A percentile compares a stretch with the other conserved stretches of the same genome.
These are phyloP conservation scores for Tetragnatha montana DNA, from an alignment of 2,888 invertebrate species.

Conservation along the genomic window DNA sequence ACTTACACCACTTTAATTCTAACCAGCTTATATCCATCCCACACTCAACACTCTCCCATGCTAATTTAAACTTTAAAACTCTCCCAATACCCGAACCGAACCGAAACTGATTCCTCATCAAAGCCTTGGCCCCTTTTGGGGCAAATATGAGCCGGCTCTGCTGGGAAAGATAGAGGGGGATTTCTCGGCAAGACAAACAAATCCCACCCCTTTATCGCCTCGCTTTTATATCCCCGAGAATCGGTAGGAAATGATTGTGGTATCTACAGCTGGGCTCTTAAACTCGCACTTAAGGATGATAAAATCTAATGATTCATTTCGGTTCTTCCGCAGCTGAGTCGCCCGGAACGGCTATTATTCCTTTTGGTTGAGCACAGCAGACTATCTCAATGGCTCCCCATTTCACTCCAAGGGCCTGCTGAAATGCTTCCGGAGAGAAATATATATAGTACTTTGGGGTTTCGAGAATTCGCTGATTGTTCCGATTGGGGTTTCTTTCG, in stretches of 20 bases:
- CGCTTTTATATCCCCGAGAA: constrained; percentile 13
- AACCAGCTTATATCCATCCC: no score
- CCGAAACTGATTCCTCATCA: no score
- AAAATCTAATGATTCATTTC: constrained; percentile 60
- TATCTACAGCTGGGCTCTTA: constrained; percentile 18
- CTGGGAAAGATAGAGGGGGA: background rate
- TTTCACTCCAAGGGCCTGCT: constrained; percentile 19
- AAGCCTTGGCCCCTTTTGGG: no score
- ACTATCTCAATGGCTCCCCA: constrained; percentile 43
- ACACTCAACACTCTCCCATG: no score
- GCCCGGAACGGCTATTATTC: constrained; percentile 35
- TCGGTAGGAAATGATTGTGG: constrained; percentile 34
- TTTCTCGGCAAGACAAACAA: constrained; percentile 22
- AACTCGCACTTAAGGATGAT: constrained; percentile 50
- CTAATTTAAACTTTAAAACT: no score
- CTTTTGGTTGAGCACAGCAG: constrained; percentile 40
- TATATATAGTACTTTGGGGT: constrained; percentile 16
- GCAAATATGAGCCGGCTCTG: no score
- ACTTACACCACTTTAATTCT: no score
- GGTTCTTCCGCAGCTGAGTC: constrained; percentile 45
- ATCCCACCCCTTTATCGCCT: constrained; percentile 42
- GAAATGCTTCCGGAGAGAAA: constrained; percentile 4
- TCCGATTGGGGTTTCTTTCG: constrained; percentile 18
- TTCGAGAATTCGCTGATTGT: constrained; percentile 39
- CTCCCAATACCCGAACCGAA: no score